Conservation (phyloP, 2,888 invertebrate genomes). For the Acanthosoma haemorrhoidale region DNA sequence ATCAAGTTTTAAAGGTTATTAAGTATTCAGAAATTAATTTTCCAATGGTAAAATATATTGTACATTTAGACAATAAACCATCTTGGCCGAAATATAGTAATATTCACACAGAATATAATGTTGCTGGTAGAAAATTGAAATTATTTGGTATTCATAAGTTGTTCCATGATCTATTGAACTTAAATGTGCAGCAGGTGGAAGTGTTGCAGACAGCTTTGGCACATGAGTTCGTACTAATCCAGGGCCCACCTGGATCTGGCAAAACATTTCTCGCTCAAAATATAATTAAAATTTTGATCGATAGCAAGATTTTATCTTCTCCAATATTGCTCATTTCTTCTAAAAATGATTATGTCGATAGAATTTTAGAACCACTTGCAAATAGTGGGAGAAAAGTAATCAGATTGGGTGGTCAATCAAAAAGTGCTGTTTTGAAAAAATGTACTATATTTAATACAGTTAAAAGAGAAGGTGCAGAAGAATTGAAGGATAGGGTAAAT, state of each 20-base stretch:
- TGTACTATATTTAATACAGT: neutral
- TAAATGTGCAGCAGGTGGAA: constrained; percentile 61
- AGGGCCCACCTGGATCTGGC: constrained; percentile 85
- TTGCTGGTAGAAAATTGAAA: constrained; percentile 26
- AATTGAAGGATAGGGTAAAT: neutral
- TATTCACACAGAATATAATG: constrained; percentile 26
- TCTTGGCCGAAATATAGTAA: constrained; percentile 47
- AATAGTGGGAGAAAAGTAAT: constrained; percentile 56
- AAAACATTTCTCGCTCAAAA: constrained; percentile 76
- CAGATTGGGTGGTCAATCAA: constrained; percentile 61
- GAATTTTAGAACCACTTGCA: constrained; percentile 68
- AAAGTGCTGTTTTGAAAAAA: constrained; percentile 50
- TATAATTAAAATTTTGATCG: constrained; percentile 62
- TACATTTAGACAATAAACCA: constrained; percentile 48
- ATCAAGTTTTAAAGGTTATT: constrained; percentile 28
- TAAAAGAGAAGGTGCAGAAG: neutral
- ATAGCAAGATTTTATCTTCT: constrained; percentile 50
- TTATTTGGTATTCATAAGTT: constrained; percentile 36
- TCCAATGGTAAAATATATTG: constrained; percentile 64
- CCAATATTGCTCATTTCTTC: constrained; percentile 74
- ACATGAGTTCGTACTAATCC: constrained; percentile 68
- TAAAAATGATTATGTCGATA: constrained; percentile 81
- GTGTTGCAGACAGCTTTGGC: constrained; percentile 65
- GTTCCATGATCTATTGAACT: constrained; percentile 45
- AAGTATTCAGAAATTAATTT: constrained; percentile 45